These are phyloP conservation scores for Pachyuromys duprasi DNA, from an alignment of 2,797 vertebrate genomes.

Conservation along the genomic window DNA sequence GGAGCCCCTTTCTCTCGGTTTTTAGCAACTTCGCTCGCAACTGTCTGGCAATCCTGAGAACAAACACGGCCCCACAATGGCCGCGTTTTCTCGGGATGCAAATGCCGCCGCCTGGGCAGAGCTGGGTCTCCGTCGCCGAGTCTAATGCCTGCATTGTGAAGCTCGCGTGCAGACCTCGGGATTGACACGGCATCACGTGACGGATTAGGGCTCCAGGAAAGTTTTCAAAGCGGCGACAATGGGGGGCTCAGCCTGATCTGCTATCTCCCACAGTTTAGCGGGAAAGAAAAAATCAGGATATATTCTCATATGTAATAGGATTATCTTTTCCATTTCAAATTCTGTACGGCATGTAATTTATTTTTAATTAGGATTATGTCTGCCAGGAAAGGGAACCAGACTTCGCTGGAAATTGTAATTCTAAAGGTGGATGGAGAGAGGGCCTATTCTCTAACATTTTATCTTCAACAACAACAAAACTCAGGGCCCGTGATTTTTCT, in stretches of 20 bases:
- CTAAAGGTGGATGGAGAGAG: conserved; percentile 55
- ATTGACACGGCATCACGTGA: conserved; percentile 88
- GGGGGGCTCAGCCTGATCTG: conserved; percentile 74
- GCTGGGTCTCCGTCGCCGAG: conserved; percentile 84
- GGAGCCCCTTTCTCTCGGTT: conserved; percentile 83
- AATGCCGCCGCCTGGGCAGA: conserved; percentile 86
- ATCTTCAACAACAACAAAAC: not conserved
- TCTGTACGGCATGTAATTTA: conserved; percentile 92
- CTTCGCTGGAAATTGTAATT: conserved; percentile 80
- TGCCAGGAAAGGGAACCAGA: conserved; percentile 83
- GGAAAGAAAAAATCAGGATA: conserved; percentile 87
- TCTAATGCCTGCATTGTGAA: conserved; percentile 92
- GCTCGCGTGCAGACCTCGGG: conserved; percentile 92
- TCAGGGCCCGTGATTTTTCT: conserved; percentile 47
- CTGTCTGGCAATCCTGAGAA: conserved; percentile 90
- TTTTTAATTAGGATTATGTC: conserved; percentile 94
- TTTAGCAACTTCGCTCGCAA: conserved; percentile 87
- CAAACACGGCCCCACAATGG: conserved; percentile 90
- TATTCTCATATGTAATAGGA: conserved; percentile 90
- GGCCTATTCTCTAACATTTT: conserved; percentile 56
- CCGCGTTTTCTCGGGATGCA: conserved; percentile 87
- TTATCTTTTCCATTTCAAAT: conserved; percentile 91
- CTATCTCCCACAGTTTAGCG: conserved; percentile 82
- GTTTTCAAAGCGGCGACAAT: conserved; percentile 81
- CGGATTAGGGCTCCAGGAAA: conserved; percentile 78